Evolutionary conservation across 2,797 vertebrate species (phyloP).

Genomic region (Parotocinclus haroldoi): DNA sequence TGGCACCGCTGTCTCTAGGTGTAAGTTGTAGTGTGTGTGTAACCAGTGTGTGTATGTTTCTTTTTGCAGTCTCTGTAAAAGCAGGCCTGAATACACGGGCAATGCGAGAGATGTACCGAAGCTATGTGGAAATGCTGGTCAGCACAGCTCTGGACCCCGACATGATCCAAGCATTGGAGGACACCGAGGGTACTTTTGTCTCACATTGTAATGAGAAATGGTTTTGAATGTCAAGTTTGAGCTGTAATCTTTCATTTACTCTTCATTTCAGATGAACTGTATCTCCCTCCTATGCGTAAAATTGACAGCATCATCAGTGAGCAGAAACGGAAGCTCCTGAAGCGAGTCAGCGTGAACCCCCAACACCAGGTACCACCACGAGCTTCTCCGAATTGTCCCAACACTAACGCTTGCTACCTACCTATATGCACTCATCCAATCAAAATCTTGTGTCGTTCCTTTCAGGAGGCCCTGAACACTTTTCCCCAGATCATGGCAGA

Average conservation of each 20-base stretch:
- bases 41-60: background rate
- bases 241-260: background rate
- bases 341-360: constrained; percentile 82
- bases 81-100: constrained; percentile 82
- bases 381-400: background rate
- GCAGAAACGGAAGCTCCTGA: constrained; percentile 87
- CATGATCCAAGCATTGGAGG: constrained; percentile 93
- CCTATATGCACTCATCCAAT: background rate
- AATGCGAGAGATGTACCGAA: constrained; percentile 93
- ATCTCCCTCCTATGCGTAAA: constrained; percentile 91
- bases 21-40: background rate
- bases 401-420: background rate
- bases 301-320: constrained; percentile 88
- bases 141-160: constrained; percentile 90
- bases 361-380: constrained; percentile 76
- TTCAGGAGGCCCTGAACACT: constrained; percentile 82
- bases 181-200: constrained; percentile 82
- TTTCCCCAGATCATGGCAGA: constrained; percentile 87
- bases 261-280: constrained; percentile 79
- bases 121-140: constrained; percentile 92
- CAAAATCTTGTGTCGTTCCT: background rate
- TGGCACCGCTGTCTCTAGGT: background rate
- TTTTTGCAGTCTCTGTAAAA: constrained; percentile 66
- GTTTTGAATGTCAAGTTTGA: background rate
- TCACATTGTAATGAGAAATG: too few species aligned